Conservation (phyloP, 2,113 vertebrate species). For the Porphyrio hochstetteri region DNA sequence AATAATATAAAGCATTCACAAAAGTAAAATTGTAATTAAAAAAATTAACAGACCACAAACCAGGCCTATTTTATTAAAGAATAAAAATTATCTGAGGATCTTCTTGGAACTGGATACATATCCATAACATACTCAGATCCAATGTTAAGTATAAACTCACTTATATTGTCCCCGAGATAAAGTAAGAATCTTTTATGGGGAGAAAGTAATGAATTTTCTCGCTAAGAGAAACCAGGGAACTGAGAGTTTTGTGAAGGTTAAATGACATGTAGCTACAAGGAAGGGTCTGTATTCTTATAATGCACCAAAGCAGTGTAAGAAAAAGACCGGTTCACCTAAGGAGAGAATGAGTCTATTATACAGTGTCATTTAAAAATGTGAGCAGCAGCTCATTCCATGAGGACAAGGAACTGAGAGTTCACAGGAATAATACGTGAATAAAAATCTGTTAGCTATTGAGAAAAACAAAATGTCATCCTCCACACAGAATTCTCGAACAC, state of each 20-base stretch:
- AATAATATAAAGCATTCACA: background rate
- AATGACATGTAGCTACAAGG: slow-evolving; percentile 18
- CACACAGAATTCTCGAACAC: slow-evolving; percentile 1
- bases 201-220: slow-evolving; percentile 18
- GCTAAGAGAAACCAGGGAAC: background rate
- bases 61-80: background rate
- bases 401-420: slow-evolving; percentile 35
- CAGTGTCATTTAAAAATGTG: slow-evolving; percentile 1
- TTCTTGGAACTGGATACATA: background rate
- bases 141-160: background rate
- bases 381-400: slow-evolving; percentile 27
- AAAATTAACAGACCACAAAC: background rate
- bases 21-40: background rate
- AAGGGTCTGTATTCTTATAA: background rate
- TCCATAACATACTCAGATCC: background rate
- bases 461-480: slow-evolving; percentile 53
- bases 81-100: background rate
- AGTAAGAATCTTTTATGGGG: background rate
- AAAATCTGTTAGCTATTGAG: slow-evolving; percentile 48
- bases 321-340: slow-evolving; percentile 31
- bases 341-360: slow-evolving; percentile 25
- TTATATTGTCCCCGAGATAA: background rate
- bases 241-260: slow-evolving; percentile 11
- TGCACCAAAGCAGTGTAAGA: background rate
- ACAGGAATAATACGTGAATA: slow-evolving; percentile 46